A percentile compares a stretch with the other conserved stretches of the same genome.
These are phyloP conservation scores for Plagiodera versicolora DNA, from an alignment of 2,888 invertebrate species.

Conservation along the genomic window DNA sequence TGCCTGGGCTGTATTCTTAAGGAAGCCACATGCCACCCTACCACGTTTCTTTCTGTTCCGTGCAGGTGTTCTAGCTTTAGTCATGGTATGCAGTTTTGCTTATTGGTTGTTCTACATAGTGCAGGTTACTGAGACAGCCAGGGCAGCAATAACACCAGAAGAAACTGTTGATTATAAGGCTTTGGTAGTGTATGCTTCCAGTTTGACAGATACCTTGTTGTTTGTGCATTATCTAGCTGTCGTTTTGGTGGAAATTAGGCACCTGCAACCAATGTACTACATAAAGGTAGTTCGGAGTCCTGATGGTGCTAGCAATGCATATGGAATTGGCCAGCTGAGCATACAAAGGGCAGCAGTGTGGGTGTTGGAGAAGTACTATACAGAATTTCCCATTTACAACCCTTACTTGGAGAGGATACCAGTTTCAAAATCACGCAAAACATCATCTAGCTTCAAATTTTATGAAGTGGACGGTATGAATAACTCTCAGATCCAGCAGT, in stretches of 20 bases:
- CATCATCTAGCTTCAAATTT: conserved; percentile 87
- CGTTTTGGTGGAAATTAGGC: conserved; percentile 89
- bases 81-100: conserved; percentile 90
- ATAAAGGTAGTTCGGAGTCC: conserved; percentile 92
- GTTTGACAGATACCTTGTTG: conserved; percentile 89
- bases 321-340: conserved; percentile 86
- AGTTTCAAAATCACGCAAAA: conserved; percentile 78
- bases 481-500: conserved; percentile 66
- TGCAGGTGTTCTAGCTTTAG: conserved; percentile 83
- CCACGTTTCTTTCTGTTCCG: conserved; percentile 91
- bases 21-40: conserved; percentile 81
- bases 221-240: conserved; percentile 95
- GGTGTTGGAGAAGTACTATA: conserved; percentile 93
- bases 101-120: conserved; percentile 99
- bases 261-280: conserved; percentile 87
- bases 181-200: conserved; percentile 89
- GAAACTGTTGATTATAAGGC: conserved; percentile 83
- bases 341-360: conserved; percentile 95
- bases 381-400: conserved; percentile 95
- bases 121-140: conserved; percentile 80
- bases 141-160: conserved; percentile 77
- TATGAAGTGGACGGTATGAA: conserved; percentile 89
- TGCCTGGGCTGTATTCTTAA: conserved; percentile 89
- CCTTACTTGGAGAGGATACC: conserved; percentile 92
- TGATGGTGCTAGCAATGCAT: conserved; percentile 88